Base-by-base conservation (phyloP, 1,140 invertebrate species). In the Pogonognathellus flavescens region DNA sequence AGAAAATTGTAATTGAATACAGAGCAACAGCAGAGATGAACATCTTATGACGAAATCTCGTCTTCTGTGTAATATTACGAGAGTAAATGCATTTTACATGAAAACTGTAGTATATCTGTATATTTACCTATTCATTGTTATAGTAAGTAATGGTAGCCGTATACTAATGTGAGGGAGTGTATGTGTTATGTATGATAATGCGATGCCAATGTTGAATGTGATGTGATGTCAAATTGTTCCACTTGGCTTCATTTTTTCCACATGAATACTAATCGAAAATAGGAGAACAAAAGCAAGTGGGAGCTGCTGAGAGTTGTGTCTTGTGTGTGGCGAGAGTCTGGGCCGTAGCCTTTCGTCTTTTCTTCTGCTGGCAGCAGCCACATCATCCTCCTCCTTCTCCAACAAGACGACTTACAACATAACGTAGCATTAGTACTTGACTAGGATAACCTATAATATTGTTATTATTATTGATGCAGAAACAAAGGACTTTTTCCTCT, bases 241-340 rank as follows among this genome's bases (percentile, higher is more conserved):
- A 57, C 80, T 81, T 81, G 80, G 80, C 80, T 81, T 81, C 80
- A 81, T 81, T 81, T 57, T 66, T 81, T 81, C 53, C 80, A 81
- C 80, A 55, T 81, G 80, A 81, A 53, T 81, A 57, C 80, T 81
- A 81, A 81, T 81, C 80, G 50, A 81, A 76, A 41, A 41, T 41
- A 76, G 70, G 70, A 55, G 80, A 81, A 81, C 80, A 81, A 81
- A 55, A 50, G 52, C 18, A 16, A 22, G 49, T 20, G 13, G 11
- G 76, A 20, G 49, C 52, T 70, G 66, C 31, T 41, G 31, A 41
- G 66, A 41, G 16, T 31, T 76, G 22, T 25, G 9, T 8, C 41
- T 76, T 76, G 70, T 50, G 31, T 41, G 31, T 41, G 31, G n/a
- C n/a, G n/a, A n/a, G n/a, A n/a, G n/a, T n/a, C n/a, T n/a, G n/a